Evolutionary conservation across 2,888 invertebrate genomes (phyloP), one percentile per base, ranked within the genome.

Genomic region (Sipha maydis): DNA sequence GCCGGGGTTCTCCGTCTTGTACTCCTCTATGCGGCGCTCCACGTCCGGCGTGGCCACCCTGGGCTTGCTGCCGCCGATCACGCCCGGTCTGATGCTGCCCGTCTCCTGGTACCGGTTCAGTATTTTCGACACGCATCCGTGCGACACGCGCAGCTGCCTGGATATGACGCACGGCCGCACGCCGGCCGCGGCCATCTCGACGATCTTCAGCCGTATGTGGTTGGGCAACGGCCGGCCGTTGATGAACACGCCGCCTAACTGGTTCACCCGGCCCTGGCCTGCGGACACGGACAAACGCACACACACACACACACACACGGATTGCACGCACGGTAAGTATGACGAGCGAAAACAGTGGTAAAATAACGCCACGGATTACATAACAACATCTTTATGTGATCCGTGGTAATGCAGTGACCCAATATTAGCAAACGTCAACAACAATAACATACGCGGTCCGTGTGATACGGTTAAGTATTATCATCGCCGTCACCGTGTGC

Each of bases 81-180:
- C 96, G 0, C 97, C 97, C 0, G 97, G 97, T 54, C 96, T 93
- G 90, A 97, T 97, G 90, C 95, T 96, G 82, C 97, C 97, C 25
- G 97, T 97, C 92, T 97, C 94, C 93, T 98, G 96, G 92, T 97
- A 98, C 90, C 98, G 94, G 92, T 97, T 97, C 89, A 99, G 93
- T 91, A 99, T 99, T 93, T 99, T 99, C 91, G 98, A 98, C 90
- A 99, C 99, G 92, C 98, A 99, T 75, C 99, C 99, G 91, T 99
- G 99, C 0, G 97, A 97, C 38, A 99, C 98, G 31, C 98, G 94
- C 67, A 99, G 93, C 92, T 98, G 97, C 25, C 99, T 94, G 41
- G 97, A 97, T 92, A 99, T 99, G 91, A 98, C 97, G 92, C 99
- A 99, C 61, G 99, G 99, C 56, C 98, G 94, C 8, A 98, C 95